Evolutionary conservation across 1,140 invertebrate species (phyloP).

Genomic region (Ostrea denselamellosa): DNA sequence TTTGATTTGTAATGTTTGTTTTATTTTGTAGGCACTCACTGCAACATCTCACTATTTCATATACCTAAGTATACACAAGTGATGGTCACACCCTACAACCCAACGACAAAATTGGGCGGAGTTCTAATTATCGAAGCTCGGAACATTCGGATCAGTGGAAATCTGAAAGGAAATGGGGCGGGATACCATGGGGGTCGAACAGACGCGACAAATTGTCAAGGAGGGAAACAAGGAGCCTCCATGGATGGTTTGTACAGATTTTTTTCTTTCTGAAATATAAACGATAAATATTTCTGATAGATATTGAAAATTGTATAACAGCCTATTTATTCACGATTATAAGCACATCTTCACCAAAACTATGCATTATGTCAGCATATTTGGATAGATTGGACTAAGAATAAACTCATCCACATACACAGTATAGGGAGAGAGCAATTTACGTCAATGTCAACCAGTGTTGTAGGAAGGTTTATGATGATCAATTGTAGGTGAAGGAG

Average conservation of each 20-base stretch:
- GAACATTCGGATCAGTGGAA: slow-evolving; percentile 66
- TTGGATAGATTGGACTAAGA: too few species aligned
- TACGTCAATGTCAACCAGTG: too few species aligned
- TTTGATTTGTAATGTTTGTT: background rate
- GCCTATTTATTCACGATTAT: too few species aligned
- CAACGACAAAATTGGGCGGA: slow-evolving; percentile 49
- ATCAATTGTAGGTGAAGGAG: background rate
- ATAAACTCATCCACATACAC: too few species aligned
- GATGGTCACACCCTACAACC: slow-evolving; percentile 55
- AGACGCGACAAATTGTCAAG: slow-evolving; percentile 9
- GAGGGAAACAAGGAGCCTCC: slow-evolving; percentile 63
- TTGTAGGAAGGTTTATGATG: too few species aligned
- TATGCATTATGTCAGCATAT: too few species aligned
- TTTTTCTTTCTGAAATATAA: background rate
- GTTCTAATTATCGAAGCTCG: slow-evolving; percentile 57
- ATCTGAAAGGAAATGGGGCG: slow-evolving; percentile 58
- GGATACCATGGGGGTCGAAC: slow-evolving; percentile 62
- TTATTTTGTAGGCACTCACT: slow-evolving; percentile 61
- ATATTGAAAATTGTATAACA: too few species aligned
- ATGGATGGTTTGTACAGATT: slow-evolving; percentile 51
- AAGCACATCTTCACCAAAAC: too few species aligned
- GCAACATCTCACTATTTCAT: slow-evolving; percentile 60
- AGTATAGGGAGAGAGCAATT: too few species aligned
- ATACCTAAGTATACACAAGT: slow-evolving; percentile 53
- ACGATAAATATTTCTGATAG: too few species aligned